Evolutionary conservation across 53 echinoderm and acorn worm genomes (phyloP), one percentile per base, ranked within the genome.

Genomic region (Echinarachnius parma): DNA sequence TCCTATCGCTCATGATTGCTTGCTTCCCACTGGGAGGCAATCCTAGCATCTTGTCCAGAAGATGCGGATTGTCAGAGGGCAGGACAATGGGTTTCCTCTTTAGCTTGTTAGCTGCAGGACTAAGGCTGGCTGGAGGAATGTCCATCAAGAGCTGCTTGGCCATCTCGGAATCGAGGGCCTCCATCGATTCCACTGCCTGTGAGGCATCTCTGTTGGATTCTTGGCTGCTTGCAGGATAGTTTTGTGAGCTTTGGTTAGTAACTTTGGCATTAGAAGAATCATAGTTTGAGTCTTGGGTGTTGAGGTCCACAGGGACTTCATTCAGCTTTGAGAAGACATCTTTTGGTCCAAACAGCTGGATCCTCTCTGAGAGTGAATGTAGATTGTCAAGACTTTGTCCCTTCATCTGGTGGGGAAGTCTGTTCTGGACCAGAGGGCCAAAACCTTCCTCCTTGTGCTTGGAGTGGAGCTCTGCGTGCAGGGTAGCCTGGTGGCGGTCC

Each of bases 271-370:
- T n/a, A 34, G 71, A 11, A 27, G 62, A 46, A 47, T 81, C 71
- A 20, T 47, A 28, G 33, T 31, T 37, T 37, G 27, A 24, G 48
- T 76, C 76, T 32, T 76, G 54, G 8, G 48, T 35, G 16, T 36
- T 72, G 24, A 72, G 18, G 45, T 56, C 46, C n/a, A n/a, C n/a
- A n/a, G n/a, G n/a, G n/a, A n/a, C n/a, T n/a, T n/a, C n/a, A n/a
- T n/a, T n/a, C n/a, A n/a, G n/a, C n/a, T n/a, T n/a, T n/a, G 58
- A 64, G 47, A 83, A 67, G 50, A 83, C 60, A 61, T 83, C 83
- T 34, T 77, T 77, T 20, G 83, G 83, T 67, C 77, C 83, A 61
- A 83, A 83, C 29, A 83, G 61, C 3, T 67, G 77, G 37, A 83
- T 83, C 15, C 83, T 56, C 19, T 83, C 83, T 39, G 67, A 31